Evolutionary conservation across 64 coral and sea anemone genomes (phyloP), one percentile per base, ranked within the genome.

Genomic region (Actinia tenebrosa): DNA sequence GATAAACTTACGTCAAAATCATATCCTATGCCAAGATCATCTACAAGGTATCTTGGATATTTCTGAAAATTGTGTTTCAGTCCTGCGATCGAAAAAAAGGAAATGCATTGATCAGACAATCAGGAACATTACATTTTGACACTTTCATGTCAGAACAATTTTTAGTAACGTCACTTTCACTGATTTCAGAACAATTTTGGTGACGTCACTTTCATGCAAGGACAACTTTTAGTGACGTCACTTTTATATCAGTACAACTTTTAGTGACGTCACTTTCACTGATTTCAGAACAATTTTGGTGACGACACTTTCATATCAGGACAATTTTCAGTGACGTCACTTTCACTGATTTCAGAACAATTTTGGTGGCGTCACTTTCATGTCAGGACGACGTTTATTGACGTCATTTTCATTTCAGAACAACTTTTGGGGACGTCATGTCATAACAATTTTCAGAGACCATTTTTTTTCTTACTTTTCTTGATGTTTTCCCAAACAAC

Each of bases 401-500:
- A 37, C 30, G 30, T 37, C 30, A 0, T 0, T 37, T 37, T 37
- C 30, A 37, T 37, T 37, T 37, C 0, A 37, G 30, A 1, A 1
- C 30, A 37, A 37, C 30, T 52, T 88, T 18, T 60, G 7, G 47
- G 0, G 47, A 50, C 47, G 47, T 50, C 47, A 50, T 50, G 3
- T 50, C 47, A 18, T 16, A 19, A 0, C 16, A 18, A 37, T 37
- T 37, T 37, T 37, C 30, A 37, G 30, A 37, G 30, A 37, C 0
- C 30, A 37, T 37, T 15, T 61, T 1, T 42, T 6, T 13, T 53
- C 90, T 83, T 87, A 92, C 94, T 77, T 79, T 13, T 26, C 79
- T 87, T 92, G 77, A 96, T 92, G 68, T 92, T 92, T 1, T 92
- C 66, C 26, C 84, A 64, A 27, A 69, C 89, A 19, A 96, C 94